A percentile compares a stretch with the other conserved stretches of the same genome.
phyloP scores from a whole-genome alignment of 2,888 invertebrate genomes.

The Loripinus fragilis region DNA sequence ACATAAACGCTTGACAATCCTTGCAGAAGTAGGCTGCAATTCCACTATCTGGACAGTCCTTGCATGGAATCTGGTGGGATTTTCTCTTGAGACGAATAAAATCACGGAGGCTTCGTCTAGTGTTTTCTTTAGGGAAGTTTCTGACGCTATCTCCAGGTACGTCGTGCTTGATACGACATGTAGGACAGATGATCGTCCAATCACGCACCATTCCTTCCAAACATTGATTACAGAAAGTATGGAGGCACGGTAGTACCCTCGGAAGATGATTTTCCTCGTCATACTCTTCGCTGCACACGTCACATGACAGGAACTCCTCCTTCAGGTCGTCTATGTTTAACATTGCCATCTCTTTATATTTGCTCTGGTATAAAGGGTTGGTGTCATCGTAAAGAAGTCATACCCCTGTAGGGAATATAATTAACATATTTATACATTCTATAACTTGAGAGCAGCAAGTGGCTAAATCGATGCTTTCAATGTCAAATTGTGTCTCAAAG shows the following conservation, averaged over 20 bases:
- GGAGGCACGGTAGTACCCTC: constrained; percentile 63
- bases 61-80: constrained; percentile 60
- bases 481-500: too few relatives aligned
- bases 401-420: too few relatives aligned
- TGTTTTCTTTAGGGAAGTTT: constrained; percentile 63
- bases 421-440: too few relatives aligned
- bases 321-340: constrained; percentile 62
- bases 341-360: constrained; percentile 15
- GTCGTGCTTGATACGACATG: constrained; percentile 60
- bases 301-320: constrained; percentile 62
- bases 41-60: constrained; percentile 61
- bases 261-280: constrained; percentile 60
- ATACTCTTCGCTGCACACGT: constrained; percentile 64
- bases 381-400: too few relatives aligned
- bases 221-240: constrained; percentile 61
- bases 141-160: constrained; percentile 57
- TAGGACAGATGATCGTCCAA: constrained; percentile 63
- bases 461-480: too few relatives aligned
- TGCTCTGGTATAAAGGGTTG: too few relatives aligned
- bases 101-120: constrained; percentile 59
- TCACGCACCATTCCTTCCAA: constrained; percentile 62
- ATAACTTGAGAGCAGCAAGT: too few relatives aligned
- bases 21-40: constrained; percentile 63
- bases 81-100: constrained; percentile 65
- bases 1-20: constrained; percentile 66